Evolutionary conservation across 2,113 vertebrate species (phyloP), one percentile per base, ranked within the genome.

Genomic region (Cathartes aura): DNA sequence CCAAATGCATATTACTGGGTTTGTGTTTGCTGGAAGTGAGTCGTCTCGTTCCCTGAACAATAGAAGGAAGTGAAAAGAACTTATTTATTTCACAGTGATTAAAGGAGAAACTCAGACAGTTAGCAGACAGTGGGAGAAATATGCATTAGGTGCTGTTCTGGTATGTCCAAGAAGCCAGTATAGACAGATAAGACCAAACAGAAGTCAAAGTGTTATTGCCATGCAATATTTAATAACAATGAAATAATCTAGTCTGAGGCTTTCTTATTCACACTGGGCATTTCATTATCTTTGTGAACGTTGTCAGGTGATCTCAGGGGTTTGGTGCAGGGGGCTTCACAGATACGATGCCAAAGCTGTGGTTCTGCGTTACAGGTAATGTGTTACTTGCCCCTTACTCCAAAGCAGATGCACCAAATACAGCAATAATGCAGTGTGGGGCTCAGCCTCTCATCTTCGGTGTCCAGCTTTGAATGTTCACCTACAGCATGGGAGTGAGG

Each of bases 1-100:
- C 3, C 95, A 98, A 98, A 98, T 95, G 92, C 95, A 45, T 97
- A 97, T 97, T 95, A 89, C 71, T 85, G 62, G 24, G 55, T 55
- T 90, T 70, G 81, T 95, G 82, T 98, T 98, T 93, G 91, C 79
- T 97, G 70, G 91, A 96, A 62, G 2, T 91, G 86, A 67, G 80
- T 91, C 5, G 62, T 74, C 82, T 78, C 36, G 0, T 93, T 96
- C 67, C 55, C 94, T 78, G 79, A 83, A 93, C 86, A 97, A 62
- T 70, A 97, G 85, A 75, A 97, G 67, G 84, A 87, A 76, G 55
- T 73, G 89, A 96, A 89, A 56, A 80, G 32, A 84, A 76, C 67
- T 72, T 83, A 42, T 5, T 87, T 89, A 19, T 74, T 89, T 84
- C 50, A 93, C 9, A 60, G 76, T 76, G 70, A 80, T 91, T 88